Percentiles rank a stretch among this genome's conserved stretches.
Conservation (phyloP, 2,888 invertebrate species). For the Iphiclides podalirius region DNA sequence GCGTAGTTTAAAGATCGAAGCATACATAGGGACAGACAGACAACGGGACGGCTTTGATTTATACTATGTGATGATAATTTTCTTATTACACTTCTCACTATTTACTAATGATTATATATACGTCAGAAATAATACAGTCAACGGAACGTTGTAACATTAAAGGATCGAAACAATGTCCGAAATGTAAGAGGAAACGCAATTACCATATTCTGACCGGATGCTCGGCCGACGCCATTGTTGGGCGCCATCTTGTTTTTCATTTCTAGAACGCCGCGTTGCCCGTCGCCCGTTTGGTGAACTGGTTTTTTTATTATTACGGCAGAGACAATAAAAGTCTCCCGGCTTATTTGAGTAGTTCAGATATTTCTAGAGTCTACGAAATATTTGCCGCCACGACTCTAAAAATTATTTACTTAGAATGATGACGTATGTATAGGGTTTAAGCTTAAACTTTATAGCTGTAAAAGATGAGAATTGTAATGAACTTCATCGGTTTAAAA, state of each 20-base stretch:
- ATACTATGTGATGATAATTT: no score
- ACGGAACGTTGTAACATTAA: slow-evolving; percentile 22
- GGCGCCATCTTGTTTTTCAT: slow-evolving; percentile 52
- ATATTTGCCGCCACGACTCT: no score
- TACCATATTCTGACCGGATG: slow-evolving; percentile 58
- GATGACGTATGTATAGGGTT: no score
- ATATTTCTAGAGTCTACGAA: no score
- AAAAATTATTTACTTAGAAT: no score
- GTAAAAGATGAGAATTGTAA: no score
- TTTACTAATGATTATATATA: background rate
- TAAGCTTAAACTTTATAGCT: no score
- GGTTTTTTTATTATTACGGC: slow-evolving; percentile 2
- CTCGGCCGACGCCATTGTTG: slow-evolving; percentile 59
- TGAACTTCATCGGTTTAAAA: no score
- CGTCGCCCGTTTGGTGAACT: slow-evolving; percentile 8
- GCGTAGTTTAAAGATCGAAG: no score
- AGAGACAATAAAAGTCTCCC: background rate
- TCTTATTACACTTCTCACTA: background rate
- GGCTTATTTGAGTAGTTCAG: no score
- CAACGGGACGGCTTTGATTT: no score
- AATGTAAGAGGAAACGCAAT: slow-evolving; percentile 48
- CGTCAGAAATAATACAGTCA: background rate
- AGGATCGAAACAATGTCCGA: slow-evolving; percentile 14
- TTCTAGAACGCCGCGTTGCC: background rate
- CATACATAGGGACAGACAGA: no score